Conservation (phyloP, 2,888 invertebrate genomes). For the Nomada fucata region DNA sequence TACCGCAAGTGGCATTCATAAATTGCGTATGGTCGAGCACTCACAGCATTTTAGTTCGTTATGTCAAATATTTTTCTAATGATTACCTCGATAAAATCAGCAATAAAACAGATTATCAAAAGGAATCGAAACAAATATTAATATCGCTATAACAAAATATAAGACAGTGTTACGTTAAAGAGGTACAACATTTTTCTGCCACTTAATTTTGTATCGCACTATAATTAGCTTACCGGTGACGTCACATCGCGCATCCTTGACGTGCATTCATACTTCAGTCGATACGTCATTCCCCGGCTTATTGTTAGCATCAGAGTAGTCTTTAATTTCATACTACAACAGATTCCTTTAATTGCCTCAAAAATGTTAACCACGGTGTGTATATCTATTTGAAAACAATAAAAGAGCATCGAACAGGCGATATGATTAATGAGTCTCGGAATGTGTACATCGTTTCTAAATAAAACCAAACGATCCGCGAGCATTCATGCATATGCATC, state of each 20-base stretch:
- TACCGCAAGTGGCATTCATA: too few relatives aligned
- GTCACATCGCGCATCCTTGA: conserved; percentile 9
- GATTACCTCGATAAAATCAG: too few relatives aligned
- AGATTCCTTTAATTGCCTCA: too few relatives aligned
- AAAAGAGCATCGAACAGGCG: neutral
- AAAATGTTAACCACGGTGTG: neutral
- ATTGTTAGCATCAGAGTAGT: neutral
- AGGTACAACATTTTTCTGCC: too few relatives aligned
- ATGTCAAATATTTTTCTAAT: too few relatives aligned
- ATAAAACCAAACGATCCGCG: conserved; percentile 36
- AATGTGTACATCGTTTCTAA: conserved; percentile 15
- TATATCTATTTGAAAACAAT: too few relatives aligned
- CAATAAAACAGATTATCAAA: neutral
- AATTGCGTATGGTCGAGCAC: too few relatives aligned
- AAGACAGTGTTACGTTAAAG: neutral
- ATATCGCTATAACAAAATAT: too few relatives aligned
- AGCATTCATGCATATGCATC: conserved; percentile 61
- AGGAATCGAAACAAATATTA: neutral
- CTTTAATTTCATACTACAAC: neutral
- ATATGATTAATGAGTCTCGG: conserved; percentile 57
- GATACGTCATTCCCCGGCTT: conserved; percentile 20
- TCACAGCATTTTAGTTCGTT: neutral
- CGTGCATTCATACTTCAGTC: neutral
- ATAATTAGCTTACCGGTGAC: conserved; percentile 23
- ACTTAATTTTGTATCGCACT: neutral